Evolutionary conservation across 92 coral and sea anemone genomes (phyloP), one percentile per base, ranked within the genome.

Genomic region (Isaurus tuberculatus): DNA sequence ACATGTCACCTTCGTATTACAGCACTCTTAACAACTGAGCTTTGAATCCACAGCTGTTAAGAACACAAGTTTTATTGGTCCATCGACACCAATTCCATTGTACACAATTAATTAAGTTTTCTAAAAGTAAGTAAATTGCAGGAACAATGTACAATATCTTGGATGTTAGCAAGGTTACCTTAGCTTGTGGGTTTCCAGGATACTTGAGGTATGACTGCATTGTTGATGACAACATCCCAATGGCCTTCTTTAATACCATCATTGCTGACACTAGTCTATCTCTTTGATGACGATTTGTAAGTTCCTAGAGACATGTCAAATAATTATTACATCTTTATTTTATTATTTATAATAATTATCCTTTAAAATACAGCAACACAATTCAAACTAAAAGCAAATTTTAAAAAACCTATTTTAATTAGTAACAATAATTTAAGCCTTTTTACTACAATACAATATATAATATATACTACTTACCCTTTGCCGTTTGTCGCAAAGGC

Each of bases 401-500:
- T 36, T 36, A 3, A 36, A 8, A 3, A 36, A 8, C 42, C 0
- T 36, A 3, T 36, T 36, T 3, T 3, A 8, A 3, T 46, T 1
- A 46, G 2, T 5, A 4, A 8, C 2, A 8, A 8, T 4, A 8
- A 46, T 46, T 2, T 27, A 23, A 8, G 25, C 23, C 31, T 25
- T 9, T 6, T 7, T 26, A 8, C 23, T 23, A 5, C 8, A 5
- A 23, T 60, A 0, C 26, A 8, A 8, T n/a, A 57, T 1, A 25
- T 9, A 19, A 13, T 6, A 60, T 8, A 11, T 8, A 11, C n/a
- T n/a, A 20, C 14, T 20, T 88, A 94, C 99, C 83, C 94, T 87
- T 83, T 91, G 95, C 55, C 99, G 85, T 58, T 97, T 97, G 91
- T 97, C 94, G 81, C 99, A 97, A 27, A 97, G 89, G 58, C 92